phyloP scores from a whole-genome alignment of 2,113 vertebrate species.

The Brachyhypopomus gauderio region DNA sequence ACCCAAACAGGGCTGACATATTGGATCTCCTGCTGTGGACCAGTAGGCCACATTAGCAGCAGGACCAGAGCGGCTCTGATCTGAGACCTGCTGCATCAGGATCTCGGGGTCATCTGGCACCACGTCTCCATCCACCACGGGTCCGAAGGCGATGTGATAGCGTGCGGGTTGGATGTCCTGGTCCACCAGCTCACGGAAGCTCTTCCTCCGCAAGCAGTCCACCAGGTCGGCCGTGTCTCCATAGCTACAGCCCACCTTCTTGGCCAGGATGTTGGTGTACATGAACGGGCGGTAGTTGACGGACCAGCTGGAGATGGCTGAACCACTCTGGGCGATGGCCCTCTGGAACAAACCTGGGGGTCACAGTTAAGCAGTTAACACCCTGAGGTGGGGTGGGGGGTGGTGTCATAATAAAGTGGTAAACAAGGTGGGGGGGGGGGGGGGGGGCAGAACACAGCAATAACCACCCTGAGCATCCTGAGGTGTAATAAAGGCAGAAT shows the following conservation, averaged over 20 bases:
- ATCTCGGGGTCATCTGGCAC: slow-evolving; percentile 96
- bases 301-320: slow-evolving; percentile 95
- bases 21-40: background rate
- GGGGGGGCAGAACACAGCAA: too few relatives aligned
- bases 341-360: slow-evolving; percentile 88
- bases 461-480: too few relatives aligned
- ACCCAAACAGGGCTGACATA: background rate
- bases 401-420: too few relatives aligned
- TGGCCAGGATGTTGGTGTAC: slow-evolving; percentile 88
- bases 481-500: too few relatives aligned
- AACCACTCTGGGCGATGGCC: slow-evolving; percentile 93
- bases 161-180: slow-evolving; percentile 94
- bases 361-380: slow-evolving; percentile 11
- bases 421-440: background rate
- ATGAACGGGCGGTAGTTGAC: slow-evolving; percentile 91
- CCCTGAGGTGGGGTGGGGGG: background rate
- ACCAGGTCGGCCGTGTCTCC: slow-evolving; percentile 85
- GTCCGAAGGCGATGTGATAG: slow-evolving; percentile 95
- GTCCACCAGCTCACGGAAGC: slow-evolving; percentile 89
- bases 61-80: background rate
- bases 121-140: slow-evolving; percentile 93
- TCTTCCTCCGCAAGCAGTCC: slow-evolving; percentile 87
- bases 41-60: background rate
- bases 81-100: slow-evolving; percentile 88
- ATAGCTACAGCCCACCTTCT: slow-evolving; percentile 89